These are phyloP conservation scores for Leptarthrus brevirostris DNA, from an alignment of 2,888 invertebrate genomes.

Conservation along the genomic window DNA sequence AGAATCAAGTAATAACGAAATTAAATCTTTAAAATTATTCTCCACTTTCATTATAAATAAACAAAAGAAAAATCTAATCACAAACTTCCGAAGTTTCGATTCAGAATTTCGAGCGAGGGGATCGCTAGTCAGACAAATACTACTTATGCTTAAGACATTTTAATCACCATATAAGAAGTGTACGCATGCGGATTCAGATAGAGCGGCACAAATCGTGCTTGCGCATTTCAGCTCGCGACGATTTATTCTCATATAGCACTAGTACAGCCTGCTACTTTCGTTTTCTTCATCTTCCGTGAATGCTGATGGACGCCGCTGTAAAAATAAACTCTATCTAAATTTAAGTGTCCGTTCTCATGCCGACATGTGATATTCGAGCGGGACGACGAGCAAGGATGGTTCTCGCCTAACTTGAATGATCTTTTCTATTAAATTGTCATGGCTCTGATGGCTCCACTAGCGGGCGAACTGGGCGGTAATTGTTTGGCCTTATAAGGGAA, in stretches of 20 bases:
- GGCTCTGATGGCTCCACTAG: slow-evolving; percentile 1
- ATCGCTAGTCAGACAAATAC: slow-evolving; percentile 26
- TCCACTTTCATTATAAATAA: background rate
- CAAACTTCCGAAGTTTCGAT: background rate
- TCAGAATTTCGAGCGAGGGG: slow-evolving; percentile 1
- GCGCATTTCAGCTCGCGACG: slow-evolving; percentile 23
- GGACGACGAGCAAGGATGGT: slow-evolving; percentile 27
- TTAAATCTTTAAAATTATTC: background rate
- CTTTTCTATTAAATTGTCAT: background rate
- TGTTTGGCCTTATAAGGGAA: slow-evolving; percentile 9
- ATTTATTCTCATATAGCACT: slow-evolving; percentile 34
- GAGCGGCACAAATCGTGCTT: slow-evolving; percentile 28
- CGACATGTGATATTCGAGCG: background rate
- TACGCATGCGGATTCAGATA: slow-evolving; percentile 45
- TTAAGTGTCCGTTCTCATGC: background rate
- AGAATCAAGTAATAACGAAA: background rate
- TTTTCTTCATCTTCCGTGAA: slow-evolving; percentile 39
- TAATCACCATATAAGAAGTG: slow-evolving; percentile 31
- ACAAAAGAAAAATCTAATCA: background rate
- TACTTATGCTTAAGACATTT: slow-evolving; percentile 21
- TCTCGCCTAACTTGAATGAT: background rate
- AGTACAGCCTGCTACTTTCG: slow-evolving; percentile 41
- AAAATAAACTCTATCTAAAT: slow-evolving; percentile 6
- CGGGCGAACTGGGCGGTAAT: slow-evolving; percentile 9
- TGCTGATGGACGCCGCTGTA: background rate